phyloP scores from a whole-genome alignment of 2,113 vertebrate genomes.

The Mus spicilegus region DNA sequence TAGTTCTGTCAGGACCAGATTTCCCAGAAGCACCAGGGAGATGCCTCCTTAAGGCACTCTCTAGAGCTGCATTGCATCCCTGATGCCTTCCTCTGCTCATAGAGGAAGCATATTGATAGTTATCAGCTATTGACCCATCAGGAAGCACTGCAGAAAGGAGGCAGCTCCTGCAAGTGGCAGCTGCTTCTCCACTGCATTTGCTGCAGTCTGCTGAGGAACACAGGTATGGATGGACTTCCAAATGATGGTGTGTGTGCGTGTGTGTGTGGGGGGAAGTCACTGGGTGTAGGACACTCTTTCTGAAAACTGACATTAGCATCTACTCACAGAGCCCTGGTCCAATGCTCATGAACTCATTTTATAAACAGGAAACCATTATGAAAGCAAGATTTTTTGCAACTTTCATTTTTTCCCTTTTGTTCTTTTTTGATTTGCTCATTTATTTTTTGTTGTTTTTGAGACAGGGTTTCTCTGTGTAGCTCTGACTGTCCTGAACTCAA shows the following conservation, averaged over 20 bases:
- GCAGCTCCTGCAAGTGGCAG: background rate
- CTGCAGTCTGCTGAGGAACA: background rate
- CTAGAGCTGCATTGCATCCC: background rate
- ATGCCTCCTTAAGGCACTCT: background rate
- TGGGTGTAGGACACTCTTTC: background rate
- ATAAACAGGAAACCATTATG: background rate
- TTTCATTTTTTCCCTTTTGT: background rate
- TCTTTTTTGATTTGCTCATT: background rate
- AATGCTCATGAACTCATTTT: background rate
- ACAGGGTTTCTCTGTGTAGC: background rate
- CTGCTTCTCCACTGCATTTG: conserved; percentile 48
- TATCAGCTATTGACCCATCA: conserved; percentile 11
- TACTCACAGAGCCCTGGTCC: background rate
- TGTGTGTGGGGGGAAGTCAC: background rate
- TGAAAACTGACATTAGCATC: background rate
- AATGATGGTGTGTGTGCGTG: background rate
- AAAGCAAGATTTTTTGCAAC: conserved; percentile 25
- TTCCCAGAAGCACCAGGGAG: background rate
- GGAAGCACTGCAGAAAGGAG: conserved; percentile 35
- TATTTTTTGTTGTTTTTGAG: background rate
- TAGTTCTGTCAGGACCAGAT: background rate
- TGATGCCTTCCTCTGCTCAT: background rate
- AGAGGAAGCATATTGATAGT: background rate
- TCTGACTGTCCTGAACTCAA: background rate
- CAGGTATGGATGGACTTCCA: conserved; percentile 19